Evolutionary conservation across 1,140 invertebrate genomes (phyloP).

Genomic region (Apis florea): DNA sequence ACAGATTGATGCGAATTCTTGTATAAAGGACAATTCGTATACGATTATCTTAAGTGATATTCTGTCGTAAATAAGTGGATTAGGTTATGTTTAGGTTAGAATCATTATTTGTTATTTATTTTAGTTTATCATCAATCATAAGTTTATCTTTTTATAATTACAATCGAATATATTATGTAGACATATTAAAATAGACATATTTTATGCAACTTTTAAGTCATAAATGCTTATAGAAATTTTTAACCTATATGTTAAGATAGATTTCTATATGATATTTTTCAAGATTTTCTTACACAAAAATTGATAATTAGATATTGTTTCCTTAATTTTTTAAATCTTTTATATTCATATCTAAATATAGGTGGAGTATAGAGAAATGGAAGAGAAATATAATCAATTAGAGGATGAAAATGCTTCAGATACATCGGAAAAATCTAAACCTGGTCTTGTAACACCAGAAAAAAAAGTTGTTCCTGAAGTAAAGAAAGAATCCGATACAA

Average conservation of each 20-base stretch:
- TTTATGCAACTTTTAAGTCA: constrained; percentile 41
- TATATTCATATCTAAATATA: constrained; percentile 76
- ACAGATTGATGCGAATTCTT: not conserved
- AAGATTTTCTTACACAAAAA: not conserved
- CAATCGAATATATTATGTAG: no score
- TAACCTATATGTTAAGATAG: constrained; percentile 38
- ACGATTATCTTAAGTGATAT: not conserved
- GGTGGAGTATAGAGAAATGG: constrained; percentile 86
- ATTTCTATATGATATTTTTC: not conserved
- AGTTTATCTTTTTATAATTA: not conserved
- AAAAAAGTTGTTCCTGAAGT: constrained; percentile 77
- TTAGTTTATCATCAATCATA: not conserved
- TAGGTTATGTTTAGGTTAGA: constrained; percentile 54
- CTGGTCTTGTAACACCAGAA: constrained; percentile 77
- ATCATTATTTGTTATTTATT: not conserved
- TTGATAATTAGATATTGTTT: not conserved
- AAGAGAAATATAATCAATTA: constrained; percentile 84
- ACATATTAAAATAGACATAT: not conserved
- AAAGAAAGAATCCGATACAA: constrained; percentile 72
- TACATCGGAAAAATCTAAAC: constrained; percentile 84
- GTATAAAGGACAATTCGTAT: not conserved
- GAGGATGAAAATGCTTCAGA: constrained; percentile 85
- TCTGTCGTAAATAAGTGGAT: not conserved
- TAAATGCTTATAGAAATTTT: constrained; percentile 10
- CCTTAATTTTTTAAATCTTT: constrained; percentile 12